These are phyloP conservation scores for Muntiacus reevesi DNA, from an alignment of 2,113 vertebrate genomes.

Conservation along the genomic window DNA sequence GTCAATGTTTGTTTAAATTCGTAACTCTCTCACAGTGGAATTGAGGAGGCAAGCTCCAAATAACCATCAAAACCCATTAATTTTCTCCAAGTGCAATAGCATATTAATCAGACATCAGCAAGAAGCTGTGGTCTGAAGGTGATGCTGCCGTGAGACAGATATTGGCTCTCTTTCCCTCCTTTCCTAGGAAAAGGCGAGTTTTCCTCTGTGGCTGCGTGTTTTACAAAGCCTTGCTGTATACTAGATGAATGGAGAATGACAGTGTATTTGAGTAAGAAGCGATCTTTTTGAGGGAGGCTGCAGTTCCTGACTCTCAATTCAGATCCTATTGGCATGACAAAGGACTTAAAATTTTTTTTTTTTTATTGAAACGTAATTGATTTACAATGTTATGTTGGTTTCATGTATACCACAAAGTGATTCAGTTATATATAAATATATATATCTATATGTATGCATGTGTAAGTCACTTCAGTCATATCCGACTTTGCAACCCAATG, in stretches of 20 bases:
- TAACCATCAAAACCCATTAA: constrained; percentile 65
- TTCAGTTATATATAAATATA: not conserved
- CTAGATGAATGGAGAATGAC: not conserved
- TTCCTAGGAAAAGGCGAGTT: constrained; percentile 25
- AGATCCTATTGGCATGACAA: not conserved
- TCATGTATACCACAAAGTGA: not conserved
- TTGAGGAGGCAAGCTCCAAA: constrained; percentile 40
- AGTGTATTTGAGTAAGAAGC: not conserved
- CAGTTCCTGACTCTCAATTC: not conserved
- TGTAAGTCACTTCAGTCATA: not conserved
- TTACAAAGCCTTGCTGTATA: not conserved
- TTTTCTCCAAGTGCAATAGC: constrained; percentile 39
- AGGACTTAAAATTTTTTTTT: not conserved
- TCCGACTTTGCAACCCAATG: not conserved
- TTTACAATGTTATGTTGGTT: not conserved
- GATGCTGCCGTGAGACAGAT: not conserved
- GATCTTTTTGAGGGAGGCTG: not conserved
- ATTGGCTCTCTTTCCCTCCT: not conserved
- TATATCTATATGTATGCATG: not conserved
- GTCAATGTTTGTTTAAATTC: constrained; percentile 65
- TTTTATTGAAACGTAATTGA: not conserved
- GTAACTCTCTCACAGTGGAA: constrained; percentile 48
- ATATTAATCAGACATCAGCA: constrained; percentile 49
- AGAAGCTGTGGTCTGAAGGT: constrained; percentile 23
- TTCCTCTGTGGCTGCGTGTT: not conserved